Base-by-base conservation (phyloP, 2,888 invertebrate species). In the Megaustenia siamemsis region DNA sequence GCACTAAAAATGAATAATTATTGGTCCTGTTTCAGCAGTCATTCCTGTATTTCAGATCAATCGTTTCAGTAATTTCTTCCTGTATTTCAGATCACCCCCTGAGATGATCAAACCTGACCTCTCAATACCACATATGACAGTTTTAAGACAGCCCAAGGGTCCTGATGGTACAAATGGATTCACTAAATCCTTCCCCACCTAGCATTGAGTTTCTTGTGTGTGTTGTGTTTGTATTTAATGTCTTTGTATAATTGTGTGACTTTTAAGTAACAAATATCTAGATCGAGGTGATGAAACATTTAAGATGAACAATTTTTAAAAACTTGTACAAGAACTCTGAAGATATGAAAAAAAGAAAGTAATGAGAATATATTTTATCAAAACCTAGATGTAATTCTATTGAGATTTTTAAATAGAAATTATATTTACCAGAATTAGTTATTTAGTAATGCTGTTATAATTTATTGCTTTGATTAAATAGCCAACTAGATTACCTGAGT, bases 141-240 rank as follows among this genome's bases (percentile, higher is more conserved):
- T 91, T 35, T 69, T 91, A 40, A 88, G 91, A 35, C 91, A 92
- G 79, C 92, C 92, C 1, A 87, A 86, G 56, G 91, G 91, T 0
- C 92, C 92, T 24, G 91, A 92, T 79, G 91, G 90, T 6, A 89
- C 90, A 8, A 84, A 75, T 35, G 92, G 92, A 8, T 92, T 92
- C 85, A 88, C 86, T 56, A 81, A 76, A n/a, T 40, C 81, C 8
- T 49, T 81, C 38, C 81, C 43, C 12, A 81, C 85, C 60, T 85
- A 85, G 75, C 81, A 75, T 21, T 40, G 24, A 32, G 24, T 21
- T 21, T 40, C 43, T 45, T 28, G 3, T 32, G 8, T 18, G n/a
- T n/a, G n/a, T n/a, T n/a, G n/a, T n/a, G n/a, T 32, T 73, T 49
- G 73, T 73, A 28, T 49, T 73, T 32, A 32, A 32, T 49, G 32